These are phyloP conservation scores for Leptopilina boulardi DNA, from an alignment of 1,140 invertebrate genomes.

Conservation along the genomic window DNA sequence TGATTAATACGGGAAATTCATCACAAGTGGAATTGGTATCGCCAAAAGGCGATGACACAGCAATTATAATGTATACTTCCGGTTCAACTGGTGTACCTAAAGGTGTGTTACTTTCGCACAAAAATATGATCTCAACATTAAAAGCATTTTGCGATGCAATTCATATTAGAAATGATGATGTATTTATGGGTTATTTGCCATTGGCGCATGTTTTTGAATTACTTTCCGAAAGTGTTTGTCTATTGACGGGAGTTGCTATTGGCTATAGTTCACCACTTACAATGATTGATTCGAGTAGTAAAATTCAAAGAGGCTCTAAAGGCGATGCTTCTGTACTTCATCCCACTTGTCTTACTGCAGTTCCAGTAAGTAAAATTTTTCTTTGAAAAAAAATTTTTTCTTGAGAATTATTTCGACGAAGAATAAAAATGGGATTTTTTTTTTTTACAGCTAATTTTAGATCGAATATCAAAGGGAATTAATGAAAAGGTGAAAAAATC, in stretches of 20 bases:
- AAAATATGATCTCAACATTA: conserved; percentile 92
- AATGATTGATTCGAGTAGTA: conserved; percentile 95
- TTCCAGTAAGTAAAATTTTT: conserved; percentile 91
- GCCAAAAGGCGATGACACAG: conserved; percentile 85
- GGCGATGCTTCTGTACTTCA: conserved; percentile 93
- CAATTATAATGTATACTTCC: conserved; percentile 98
- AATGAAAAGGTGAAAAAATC: conserved; percentile 92
- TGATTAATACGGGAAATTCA: conserved; percentile 59
- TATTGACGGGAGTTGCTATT: conserved; percentile 91
- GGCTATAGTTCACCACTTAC: conserved; percentile 98
- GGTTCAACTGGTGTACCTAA: conserved; percentile 95
- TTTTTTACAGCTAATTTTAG: conserved; percentile 88
- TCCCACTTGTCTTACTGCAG: conserved; percentile 96
- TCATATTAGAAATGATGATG: conserved; percentile 83
- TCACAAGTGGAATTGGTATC: conserved; percentile 72
- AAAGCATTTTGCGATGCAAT: conserved; percentile 91
- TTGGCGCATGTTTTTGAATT: conserved; percentile 98
- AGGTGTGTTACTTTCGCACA: conserved; percentile 90
- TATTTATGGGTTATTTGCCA: conserved; percentile 96
- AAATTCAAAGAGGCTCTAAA: conserved; percentile 93
- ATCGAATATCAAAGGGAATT: conserved; percentile 96
- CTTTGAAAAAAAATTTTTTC: conserved; percentile 10
- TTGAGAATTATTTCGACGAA: neutral
- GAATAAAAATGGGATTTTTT: conserved; percentile 36
- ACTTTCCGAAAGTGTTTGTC: conserved; percentile 85